phyloP scores from a whole-genome alignment of 2,113 vertebrate genomes.

The Murina feae region DNA sequence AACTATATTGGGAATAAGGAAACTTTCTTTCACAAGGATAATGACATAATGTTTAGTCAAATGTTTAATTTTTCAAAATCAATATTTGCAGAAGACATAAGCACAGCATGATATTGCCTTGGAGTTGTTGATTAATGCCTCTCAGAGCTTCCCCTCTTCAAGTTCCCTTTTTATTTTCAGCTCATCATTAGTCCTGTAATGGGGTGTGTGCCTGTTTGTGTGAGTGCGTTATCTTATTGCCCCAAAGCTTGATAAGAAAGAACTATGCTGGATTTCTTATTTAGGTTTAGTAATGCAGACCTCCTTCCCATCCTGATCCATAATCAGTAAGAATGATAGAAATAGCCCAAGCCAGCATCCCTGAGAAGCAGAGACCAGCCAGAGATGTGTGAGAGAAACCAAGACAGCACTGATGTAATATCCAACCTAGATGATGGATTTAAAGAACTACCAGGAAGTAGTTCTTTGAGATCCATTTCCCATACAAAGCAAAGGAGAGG shows the following conservation, averaged over 20 bases:
- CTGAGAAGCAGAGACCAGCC: neutral
- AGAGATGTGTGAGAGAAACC: neutral
- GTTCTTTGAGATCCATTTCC: neutral
- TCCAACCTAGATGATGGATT: neutral
- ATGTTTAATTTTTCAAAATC: conserved; percentile 64
- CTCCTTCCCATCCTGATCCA: neutral
- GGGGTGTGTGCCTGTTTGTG: conserved; percentile 36
- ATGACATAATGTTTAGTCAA: neutral
- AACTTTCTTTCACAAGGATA: conserved; percentile 8
- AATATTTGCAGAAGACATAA: conserved; percentile 60
- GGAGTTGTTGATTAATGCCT: conserved; percentile 60
- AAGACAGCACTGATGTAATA: no score
- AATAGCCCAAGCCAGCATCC: neutral
- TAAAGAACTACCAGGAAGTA: neutral
- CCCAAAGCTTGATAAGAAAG: conserved; percentile 36
- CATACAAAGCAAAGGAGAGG: neutral
- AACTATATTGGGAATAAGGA: neutral
- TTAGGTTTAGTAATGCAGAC: neutral
- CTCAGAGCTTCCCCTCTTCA: conserved; percentile 33
- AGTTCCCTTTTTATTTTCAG: conserved; percentile 47
- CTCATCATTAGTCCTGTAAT: conserved; percentile 55
- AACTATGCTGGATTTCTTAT: neutral
- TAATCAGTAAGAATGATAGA: neutral
- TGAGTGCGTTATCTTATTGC: conserved; percentile 7
- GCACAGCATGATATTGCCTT: conserved; percentile 61